Base-by-base conservation (phyloP, 2,888 invertebrate species). In the Troglohyphantes excavatus region DNA sequence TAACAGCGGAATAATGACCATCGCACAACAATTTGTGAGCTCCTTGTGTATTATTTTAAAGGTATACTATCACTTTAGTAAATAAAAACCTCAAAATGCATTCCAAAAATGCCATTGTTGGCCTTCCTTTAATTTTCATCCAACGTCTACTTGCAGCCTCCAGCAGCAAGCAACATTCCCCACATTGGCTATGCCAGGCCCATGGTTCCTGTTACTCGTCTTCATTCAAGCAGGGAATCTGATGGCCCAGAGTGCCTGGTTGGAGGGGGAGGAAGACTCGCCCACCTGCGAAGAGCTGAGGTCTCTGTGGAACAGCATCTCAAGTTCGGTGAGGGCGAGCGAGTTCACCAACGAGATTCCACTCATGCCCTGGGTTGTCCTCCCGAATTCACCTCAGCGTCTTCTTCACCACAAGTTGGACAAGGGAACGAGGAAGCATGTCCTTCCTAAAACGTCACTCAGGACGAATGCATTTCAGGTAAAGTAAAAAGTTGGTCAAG, bases 331-430 rank as follows among this genome's bases (percentile, higher is more conserved):
- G 17, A 63, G 19, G 39, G 29, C 29, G 29, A 70, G 65, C 17
- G 59, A 79, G 53, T 13, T 53, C n/a, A 87, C 87, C 26, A 87
- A 87, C 53, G 87, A 87, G 21, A 87, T 87, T 29, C 87, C 87
- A 1, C 3, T 86, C 7, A 9, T 87, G 11, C 87, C 87, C 0
- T 26, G 13, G 43, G 46, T 70, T 1, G 21, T 72, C 13, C 59
- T 61, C 59, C 29, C 7, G 9, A n/a, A n/a, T 17, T 13, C 39
- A 7, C 26, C 11, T 29, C 11, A 33, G 9, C 21, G 68, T 19
- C 17, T 26, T 33, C 81, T 68, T 2, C 21, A 33, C 9, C 76
- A 26, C 39, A 76, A 76, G 26, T 23, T 46, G 59, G 9, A 33
- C 1, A 19, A 33, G 2, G 26, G 29, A 61, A 82, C 61, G 23